A percentile compares a stretch with the other conserved stretches of the same genome.
These are phyloP conservation scores for Esox lucius DNA, from an alignment of 2,797 vertebrate species.

Conservation along the genomic window DNA sequence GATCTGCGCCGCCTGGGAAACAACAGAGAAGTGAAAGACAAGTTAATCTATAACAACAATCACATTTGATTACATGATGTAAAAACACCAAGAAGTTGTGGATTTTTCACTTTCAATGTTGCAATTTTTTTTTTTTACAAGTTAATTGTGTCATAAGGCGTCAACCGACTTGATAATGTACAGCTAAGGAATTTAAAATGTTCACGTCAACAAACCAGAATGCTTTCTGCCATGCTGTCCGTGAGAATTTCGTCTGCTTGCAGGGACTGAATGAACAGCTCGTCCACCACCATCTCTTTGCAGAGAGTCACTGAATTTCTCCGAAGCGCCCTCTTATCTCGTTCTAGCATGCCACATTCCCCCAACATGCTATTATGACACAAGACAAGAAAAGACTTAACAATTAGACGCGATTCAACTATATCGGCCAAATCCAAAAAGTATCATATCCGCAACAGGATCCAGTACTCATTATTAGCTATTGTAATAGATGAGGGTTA, in stretches of 20 bases:
- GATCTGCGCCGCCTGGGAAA: constrained; percentile 62
- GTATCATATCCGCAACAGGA: neutral
- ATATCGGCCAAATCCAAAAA: neutral
- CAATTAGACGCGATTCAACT: neutral
- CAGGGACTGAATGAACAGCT: constrained; percentile 71
- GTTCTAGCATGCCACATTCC: constrained; percentile 72
- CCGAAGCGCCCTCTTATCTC: constrained; percentile 57
- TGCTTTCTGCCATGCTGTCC: constrained; percentile 74
- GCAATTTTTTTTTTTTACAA: neutral
- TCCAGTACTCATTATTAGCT: neutral
- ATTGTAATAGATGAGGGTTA: neutral
- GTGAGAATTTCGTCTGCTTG: constrained; percentile 73
- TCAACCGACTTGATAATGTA: neutral
- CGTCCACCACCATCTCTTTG: constrained; percentile 77
- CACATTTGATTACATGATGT: neutral
- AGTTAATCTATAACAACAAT: neutral
- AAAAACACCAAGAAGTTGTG: neutral
- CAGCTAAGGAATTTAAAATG: neutral
- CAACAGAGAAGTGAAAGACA: neutral
- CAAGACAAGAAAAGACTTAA: neutral
- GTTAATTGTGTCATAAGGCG: neutral
- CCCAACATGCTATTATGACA: constrained; percentile 56
- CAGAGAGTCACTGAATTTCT: constrained; percentile 58
- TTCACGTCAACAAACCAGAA: constrained; percentile 65
- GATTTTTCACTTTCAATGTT: no score